Conservation (phyloP, 2,113 vertebrate genomes). For the Sturnus vulgaris region DNA sequence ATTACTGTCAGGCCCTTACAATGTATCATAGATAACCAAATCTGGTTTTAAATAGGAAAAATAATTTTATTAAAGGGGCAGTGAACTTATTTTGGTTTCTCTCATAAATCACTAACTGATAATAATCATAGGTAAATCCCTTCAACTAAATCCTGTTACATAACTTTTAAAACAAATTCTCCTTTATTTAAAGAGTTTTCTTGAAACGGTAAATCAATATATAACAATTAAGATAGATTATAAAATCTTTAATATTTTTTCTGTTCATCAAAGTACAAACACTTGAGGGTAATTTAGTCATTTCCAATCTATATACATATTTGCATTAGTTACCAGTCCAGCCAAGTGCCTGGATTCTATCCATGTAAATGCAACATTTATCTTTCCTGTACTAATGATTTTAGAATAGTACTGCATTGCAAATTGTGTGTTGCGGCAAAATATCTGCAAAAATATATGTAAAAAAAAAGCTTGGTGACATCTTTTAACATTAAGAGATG, state of each 20-base stretch:
- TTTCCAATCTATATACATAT: background rate
- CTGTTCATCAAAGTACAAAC: background rate
- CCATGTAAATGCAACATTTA: background rate
- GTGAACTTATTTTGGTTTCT: background rate
- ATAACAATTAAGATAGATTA: background rate
- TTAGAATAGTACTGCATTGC: background rate
- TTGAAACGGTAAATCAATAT: background rate
- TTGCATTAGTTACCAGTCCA: background rate
- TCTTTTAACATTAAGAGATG: background rate
- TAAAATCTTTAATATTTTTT: background rate
- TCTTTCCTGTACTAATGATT: background rate
- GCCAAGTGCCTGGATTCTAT: background rate
- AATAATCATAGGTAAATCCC: background rate
- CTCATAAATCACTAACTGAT: background rate
- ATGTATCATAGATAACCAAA: conserved; percentile 10
- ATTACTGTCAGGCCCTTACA: conserved; percentile 15
- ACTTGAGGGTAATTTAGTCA: background rate
- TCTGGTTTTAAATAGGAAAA: conserved; percentile 11
- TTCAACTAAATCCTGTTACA: background rate
- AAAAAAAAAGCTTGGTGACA: background rate
- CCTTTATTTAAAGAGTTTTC: background rate
- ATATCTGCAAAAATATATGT: background rate
- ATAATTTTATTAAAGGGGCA: background rate
- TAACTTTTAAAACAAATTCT: background rate
- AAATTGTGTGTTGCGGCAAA: background rate